phyloP scores from a whole-genome alignment of 2,797 vertebrate species.

The Xyrichtys novacula region DNA sequence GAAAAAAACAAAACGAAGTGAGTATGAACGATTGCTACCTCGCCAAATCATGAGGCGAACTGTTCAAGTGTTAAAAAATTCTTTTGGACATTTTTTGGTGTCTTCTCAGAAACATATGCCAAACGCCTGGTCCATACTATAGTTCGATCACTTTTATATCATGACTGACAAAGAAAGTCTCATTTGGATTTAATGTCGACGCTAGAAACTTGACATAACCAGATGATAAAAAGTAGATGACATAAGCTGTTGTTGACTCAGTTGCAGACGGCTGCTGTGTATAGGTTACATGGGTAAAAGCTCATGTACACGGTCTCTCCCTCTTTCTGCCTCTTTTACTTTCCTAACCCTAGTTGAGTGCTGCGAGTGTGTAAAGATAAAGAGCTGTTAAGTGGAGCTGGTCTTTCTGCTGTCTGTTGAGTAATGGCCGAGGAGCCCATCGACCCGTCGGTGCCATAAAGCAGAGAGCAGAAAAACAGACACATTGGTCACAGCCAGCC shows the following conservation, averaged over 20 bases:
- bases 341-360: slow-evolving; percentile 58
- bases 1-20: no score
- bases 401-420: slow-evolving; percentile 44
- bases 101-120: no score
- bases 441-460: slow-evolving; percentile 58
- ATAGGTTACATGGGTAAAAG: background rate
- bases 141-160: no score
- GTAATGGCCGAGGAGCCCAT: slow-evolving; percentile 60
- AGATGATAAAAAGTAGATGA: background rate
- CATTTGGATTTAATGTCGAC: background rate
- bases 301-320: background rate
- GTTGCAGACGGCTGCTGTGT: background rate
- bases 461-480: slow-evolving; percentile 44
- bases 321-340: slow-evolving; percentile 53
- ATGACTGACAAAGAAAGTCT: no score
- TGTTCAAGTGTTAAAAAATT: no score
- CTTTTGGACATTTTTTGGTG: no score
- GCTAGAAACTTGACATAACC: background rate
- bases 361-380: slow-evolving; percentile 59
- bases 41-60: no score
- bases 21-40: no score
- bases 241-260: background rate
- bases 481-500: slow-evolving; percentile 52
- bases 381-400: slow-evolving; percentile 63
- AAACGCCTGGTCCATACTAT: no score